Base-by-base conservation (phyloP, 2,888 invertebrate genomes). In the Drosophila pullipes region DNA sequence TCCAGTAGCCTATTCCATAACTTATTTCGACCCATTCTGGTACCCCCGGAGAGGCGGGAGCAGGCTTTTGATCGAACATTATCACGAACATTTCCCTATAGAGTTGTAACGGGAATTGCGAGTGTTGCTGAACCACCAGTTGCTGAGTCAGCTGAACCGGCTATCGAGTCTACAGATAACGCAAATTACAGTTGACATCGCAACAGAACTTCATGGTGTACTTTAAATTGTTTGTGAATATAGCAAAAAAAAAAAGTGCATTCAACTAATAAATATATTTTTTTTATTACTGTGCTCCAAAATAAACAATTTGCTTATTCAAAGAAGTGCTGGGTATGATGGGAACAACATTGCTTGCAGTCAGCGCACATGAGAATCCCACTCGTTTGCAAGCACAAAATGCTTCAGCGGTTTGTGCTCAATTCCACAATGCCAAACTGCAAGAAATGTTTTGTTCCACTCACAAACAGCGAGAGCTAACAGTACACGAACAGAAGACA, bases 211-310 rank as follows among this genome's bases (percentile, higher is more conserved):
- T n/a, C 4, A 5, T n/a, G 4, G 22, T n/a, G 37, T 50, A 39
- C 33, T 31, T 70, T 44, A 79, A 78, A 75, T 70, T 78, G 30
- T 67, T 79, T 78, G 78, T 78, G 67, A 69, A 68, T 49, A 22
- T 41, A 59, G 22, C 11, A 13, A 44, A 16, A 47, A 47, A 47
- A 47, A 25, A 7, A 13, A 7, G 47, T 22, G 47, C 22, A 47
- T 47, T 47, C 47, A 22, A 28, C 10, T 57, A 37, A 41, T 50
- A 55, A 39, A 65, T n/a, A 49, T 59, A 5, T 35, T 2, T 35
- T 5, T 35, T 31, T 31, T 18, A 18, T 22, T 25, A 37, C 5
- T 22, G 22, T 16, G 33, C 50, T 10, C 9, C 18, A 37, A 37
- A 11, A n/a, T 4, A 37, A 1, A 2, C 25, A 10, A 31, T 41